Base-by-base conservation (phyloP, 2,113 vertebrate species). In the Phocoena sinus region DNA sequence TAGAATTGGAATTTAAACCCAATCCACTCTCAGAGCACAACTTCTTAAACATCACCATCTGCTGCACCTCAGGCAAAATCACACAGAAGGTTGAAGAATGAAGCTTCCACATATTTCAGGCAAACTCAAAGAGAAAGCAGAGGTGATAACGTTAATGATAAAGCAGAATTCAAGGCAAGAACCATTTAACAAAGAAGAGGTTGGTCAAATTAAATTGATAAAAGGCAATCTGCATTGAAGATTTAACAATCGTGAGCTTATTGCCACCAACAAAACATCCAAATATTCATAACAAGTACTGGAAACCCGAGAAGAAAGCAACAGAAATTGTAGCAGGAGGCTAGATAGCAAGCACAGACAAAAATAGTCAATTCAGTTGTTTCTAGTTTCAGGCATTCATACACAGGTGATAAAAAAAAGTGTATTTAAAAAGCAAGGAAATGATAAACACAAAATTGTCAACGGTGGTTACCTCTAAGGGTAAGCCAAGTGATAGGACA, bases 111-210 rank as follows among this genome's bases (percentile, higher is more conserved):
- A 88, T 50, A 95, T 87, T 96, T 94, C 70, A 87, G 53, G 41
- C 31, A 96, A 97, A 86, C 56, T 23, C 71, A 77, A 91, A 87
- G 86, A 80, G 84, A 94, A 81, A 88, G 21, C 65, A 60, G 41
- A 95, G 68, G 23, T 36, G 56, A 91, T 12, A 62, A 80, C n/a
- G 28, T 58, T 90, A 74, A 63, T 38, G 80, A 68, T 17, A 87
- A 93, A 92, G 53, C 80, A 91, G 89, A 92, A 96, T 50, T 95
- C 65, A 80, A 95, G 31, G 56, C 38, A 96, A 74, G 71, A 89
- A 65, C 9, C 44, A 70, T 31, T 93, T 91, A 89, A 63, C 26
- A 80, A n/a, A 58, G 44, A 79, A 88, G 56, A 23, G 13, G 26
- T 71, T 74, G 67, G 60, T 62, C 18, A 31, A 7, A 1, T 70